Conservation (phyloP, 2,113 vertebrate genomes). For the Cercopithecus mona region DNA sequence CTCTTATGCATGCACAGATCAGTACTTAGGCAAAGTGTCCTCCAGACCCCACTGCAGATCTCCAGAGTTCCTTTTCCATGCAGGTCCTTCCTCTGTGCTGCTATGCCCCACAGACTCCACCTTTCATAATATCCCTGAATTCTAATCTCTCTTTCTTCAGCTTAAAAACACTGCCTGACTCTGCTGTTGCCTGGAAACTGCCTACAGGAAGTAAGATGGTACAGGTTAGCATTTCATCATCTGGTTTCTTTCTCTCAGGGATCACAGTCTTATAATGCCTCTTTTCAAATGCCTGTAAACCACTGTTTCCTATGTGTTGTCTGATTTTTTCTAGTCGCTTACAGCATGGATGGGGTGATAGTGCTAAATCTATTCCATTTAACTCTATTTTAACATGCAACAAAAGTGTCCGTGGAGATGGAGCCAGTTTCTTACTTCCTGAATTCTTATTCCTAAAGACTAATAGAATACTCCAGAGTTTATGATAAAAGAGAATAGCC, state of each 20-base stretch:
- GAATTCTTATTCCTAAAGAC: neutral
- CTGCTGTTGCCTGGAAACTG: neutral
- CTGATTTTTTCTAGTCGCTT: neutral
- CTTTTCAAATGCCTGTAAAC: neutral
- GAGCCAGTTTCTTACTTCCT: neutral
- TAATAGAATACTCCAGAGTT: neutral
- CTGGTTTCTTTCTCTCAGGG: neutral
- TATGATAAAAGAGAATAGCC: neutral
- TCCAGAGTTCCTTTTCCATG: neutral
- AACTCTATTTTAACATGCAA: neutral
- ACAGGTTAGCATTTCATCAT: neutral
- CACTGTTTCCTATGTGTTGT: neutral
- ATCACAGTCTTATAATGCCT: neutral
- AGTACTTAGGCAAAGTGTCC: neutral
- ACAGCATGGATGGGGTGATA: neutral
- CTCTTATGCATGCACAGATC: neutral
- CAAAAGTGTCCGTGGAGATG: neutral
- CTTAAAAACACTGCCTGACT: neutral
- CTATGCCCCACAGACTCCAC: neutral
- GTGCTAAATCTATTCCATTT: neutral
- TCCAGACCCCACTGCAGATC: neutral
- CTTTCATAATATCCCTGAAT: neutral
- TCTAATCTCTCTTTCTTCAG: neutral
- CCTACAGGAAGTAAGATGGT: neutral
- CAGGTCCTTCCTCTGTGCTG: neutral